Evolutionary conservation across 2,797 vertebrate species (phyloP).

Genomic region (Remorina albescens): DNA sequence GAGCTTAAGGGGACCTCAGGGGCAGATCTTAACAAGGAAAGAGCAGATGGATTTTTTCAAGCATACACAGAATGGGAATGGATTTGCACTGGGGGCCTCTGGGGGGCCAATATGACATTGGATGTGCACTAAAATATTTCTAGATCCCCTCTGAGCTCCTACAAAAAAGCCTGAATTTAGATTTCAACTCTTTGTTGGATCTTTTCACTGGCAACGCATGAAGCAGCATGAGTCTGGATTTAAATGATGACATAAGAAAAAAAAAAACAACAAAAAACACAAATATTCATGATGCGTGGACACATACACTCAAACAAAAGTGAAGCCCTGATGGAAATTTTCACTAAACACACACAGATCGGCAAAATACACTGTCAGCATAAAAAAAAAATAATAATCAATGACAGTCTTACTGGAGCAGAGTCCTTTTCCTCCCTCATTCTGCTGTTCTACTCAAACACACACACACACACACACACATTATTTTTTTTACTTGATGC

Average conservation of each 20-base stretch:
- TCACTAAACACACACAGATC: slow-evolving; percentile 15
- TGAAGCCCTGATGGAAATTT: slow-evolving; percentile 18
- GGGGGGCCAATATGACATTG: slow-evolving; percentile 47
- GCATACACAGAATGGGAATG: slow-evolving; percentile 26
- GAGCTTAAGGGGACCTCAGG: slow-evolving; percentile 35
- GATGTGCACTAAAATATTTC: slow-evolving; percentile 56
- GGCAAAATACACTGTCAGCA: slow-evolving; percentile 20
- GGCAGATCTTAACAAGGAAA: slow-evolving; percentile 47
- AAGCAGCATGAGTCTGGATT: slow-evolving; percentile 17
- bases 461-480: slow-evolving; percentile 1
- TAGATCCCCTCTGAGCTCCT: slow-evolving; percentile 48
- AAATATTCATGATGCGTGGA: neutral
- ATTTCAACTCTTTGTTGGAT: slow-evolving; percentile 33
- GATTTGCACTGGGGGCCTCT: slow-evolving; percentile 46
- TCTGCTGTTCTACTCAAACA: neutral
- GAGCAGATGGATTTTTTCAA: slow-evolving; percentile 43
- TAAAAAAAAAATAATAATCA: slow-evolving; percentile 46
- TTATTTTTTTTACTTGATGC: too few species aligned
- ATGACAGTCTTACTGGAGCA: slow-evolving; percentile 12
- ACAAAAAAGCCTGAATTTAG: slow-evolving; percentile 29
- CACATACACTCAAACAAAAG: neutral
- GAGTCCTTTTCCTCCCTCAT: neutral
- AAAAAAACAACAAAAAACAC: neutral
- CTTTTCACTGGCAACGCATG: slow-evolving; percentile 5
- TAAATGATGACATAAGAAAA: slow-evolving; percentile 3